A percentile compares a stretch with the other conserved stretches of the same genome.
Evolutionary conservation across 2,888 invertebrate genomes (phyloP).

Genomic region (Rhogogaster chlorosoma): DNA sequence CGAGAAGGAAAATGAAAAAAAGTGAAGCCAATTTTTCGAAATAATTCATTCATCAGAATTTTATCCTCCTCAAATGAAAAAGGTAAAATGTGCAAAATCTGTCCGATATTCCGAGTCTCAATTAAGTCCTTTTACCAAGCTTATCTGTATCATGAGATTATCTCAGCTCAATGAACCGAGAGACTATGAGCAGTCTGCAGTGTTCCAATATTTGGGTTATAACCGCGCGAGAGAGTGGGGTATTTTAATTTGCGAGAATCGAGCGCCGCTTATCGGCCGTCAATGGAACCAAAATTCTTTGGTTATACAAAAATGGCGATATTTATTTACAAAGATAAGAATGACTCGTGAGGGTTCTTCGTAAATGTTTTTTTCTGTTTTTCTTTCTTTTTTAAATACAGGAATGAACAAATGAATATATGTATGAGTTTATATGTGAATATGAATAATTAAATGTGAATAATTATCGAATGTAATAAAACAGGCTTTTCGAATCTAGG

Average conservation of each 20-base stretch:
- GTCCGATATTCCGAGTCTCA: background rate
- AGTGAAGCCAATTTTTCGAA: background rate
- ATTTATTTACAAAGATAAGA: background rate
- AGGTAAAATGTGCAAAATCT: background rate
- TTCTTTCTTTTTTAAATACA: too few relatives aligned
- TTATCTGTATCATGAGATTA: constrained; percentile 14
- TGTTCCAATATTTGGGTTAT: background rate
- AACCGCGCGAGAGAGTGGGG: background rate
- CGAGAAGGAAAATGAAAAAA: background rate
- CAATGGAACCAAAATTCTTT: background rate
- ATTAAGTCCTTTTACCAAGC: constrained; percentile 10
- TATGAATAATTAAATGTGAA: constrained; percentile 10
- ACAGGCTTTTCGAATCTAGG: background rate
- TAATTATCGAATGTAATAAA: background rate
- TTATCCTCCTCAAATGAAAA: background rate
- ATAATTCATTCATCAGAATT: background rate
- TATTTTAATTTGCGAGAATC: constrained; percentile 4
- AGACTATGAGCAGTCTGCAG: constrained; percentile 11
- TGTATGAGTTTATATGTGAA: background rate
- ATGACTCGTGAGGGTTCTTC: too few relatives aligned
- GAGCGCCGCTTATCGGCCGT: background rate
- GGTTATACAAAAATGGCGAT: background rate
- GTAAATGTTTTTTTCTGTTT: too few relatives aligned
- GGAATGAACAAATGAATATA: background rate
- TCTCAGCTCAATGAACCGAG: constrained; percentile 4